phyloP scores from a whole-genome alignment of 53 echinoderm and acorn worm genomes.

The Apostichopus leukothele region DNA sequence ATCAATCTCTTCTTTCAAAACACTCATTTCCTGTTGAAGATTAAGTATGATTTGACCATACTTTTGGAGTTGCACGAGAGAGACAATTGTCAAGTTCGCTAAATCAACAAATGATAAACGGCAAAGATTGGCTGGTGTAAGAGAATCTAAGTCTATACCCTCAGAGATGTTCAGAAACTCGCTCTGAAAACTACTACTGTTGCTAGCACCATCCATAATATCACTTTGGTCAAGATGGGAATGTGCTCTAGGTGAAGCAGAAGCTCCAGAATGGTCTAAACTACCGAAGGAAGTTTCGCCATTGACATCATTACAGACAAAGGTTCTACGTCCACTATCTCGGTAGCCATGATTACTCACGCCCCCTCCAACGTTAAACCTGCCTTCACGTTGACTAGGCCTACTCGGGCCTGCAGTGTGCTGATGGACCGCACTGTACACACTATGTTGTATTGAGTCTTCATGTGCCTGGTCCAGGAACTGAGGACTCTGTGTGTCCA shows the following conservation, averaged over 20 bases:
- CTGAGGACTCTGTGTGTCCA: constrained; percentile 30
- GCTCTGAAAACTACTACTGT: constrained; percentile 37
- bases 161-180: constrained; percentile 49
- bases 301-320: constrained; percentile 28
- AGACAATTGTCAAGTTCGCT: constrained; percentile 46
- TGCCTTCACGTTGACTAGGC: constrained; percentile 35
- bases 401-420: constrained; percentile 46
- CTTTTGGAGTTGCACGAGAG: constrained; percentile 49
- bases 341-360: constrained; percentile 31
- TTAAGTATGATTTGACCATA: constrained; percentile 46
- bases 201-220: constrained; percentile 42
- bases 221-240: constrained; percentile 49
- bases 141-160: constrained; percentile 45
- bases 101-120: constrained; percentile 50
- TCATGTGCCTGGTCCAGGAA: constrained; percentile 47
- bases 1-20: constrained; percentile 40
- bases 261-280: constrained; percentile 38
- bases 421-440: constrained; percentile 46
- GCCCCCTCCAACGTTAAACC: constrained; percentile 33
- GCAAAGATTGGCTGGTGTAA: constrained; percentile 53
- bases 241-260: constrained; percentile 42
- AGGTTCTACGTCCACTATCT: constrained; percentile 16
- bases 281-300: constrained; percentile 27
- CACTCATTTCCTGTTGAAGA: constrained; percentile 45
- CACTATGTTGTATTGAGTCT: constrained; percentile 32